Percentiles rank a stretch among this genome's conserved stretches.
Evolutionary conservation across 2,797 vertebrate genomes (phyloP).

Genomic region (Lacerta agilis): DNA sequence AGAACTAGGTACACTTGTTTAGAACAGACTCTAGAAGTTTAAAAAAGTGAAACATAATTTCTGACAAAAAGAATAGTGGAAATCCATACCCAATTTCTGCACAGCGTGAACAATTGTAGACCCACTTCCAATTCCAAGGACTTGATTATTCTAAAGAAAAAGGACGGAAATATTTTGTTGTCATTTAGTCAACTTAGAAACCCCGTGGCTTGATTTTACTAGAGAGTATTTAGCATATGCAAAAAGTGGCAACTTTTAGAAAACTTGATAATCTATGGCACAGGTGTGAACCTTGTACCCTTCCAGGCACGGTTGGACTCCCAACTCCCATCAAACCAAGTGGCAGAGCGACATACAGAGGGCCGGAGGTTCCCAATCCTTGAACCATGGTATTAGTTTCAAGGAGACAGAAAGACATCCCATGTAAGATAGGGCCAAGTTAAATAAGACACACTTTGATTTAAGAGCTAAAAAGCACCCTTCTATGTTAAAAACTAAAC

Average conservation of each 20-base stretch:
- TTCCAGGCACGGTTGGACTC: too few relatives aligned
- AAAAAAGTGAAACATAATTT: neutral
- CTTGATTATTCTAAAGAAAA: slow-evolving; percentile 90
- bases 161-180: slow-evolving; percentile 9
- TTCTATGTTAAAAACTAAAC: neutral
- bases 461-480: neutral
- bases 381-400: neutral
- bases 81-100: slow-evolving; percentile 88
- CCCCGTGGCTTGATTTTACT: neutral
- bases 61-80: neutral
- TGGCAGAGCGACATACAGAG: too few relatives aligned
- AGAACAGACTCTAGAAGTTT: neutral
- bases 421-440: neutral
- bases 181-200: too few relatives aligned
- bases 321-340: too few relatives aligned
- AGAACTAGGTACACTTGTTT: neutral
- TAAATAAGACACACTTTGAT: neutral
- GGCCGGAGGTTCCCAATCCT: too few relatives aligned
- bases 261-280: neutral
- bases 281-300: neutral
- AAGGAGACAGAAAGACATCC: neutral
- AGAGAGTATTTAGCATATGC: neutral
- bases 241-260: neutral
- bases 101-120: slow-evolving; percentile 97
- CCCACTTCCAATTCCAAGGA: slow-evolving; percentile 95